Evolutionary conservation across 2,888 invertebrate species (phyloP).

Genomic region (Pyralis farinalis): DNA sequence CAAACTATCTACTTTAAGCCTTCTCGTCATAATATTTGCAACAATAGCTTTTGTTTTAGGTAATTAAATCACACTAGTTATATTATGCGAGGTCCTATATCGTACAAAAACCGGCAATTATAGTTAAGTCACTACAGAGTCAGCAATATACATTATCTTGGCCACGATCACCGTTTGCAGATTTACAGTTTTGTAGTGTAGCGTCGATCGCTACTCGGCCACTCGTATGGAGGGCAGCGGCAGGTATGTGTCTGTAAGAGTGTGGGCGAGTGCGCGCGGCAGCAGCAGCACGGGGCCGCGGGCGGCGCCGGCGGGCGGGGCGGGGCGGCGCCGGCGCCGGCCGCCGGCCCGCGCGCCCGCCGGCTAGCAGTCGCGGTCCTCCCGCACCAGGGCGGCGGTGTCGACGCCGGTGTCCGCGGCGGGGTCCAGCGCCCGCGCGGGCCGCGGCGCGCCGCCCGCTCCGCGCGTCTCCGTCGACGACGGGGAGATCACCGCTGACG

Average conservation of each 20-base stretch:
- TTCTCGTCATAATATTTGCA: too few species aligned
- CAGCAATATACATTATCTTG: too few species aligned
- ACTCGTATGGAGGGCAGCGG: slow-evolving; percentile 2
- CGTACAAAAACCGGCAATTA: too few species aligned
- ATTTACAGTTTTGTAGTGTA: too few species aligned
- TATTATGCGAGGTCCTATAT: too few species aligned
- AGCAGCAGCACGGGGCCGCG: not conserved
- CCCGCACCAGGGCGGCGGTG: slow-evolving; percentile 94
- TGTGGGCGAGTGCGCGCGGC: not conserved
- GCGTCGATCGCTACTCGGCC: slow-evolving; percentile 1
- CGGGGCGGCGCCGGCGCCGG: slow-evolving; percentile 15
- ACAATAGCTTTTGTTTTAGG: too few species aligned
- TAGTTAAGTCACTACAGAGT: too few species aligned
- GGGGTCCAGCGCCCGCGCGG: slow-evolving; percentile 91
- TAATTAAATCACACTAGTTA: too few species aligned
- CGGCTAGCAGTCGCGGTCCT: slow-evolving; percentile 85
- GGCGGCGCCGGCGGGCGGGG: slow-evolving; percentile 11
- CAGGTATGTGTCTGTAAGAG: too few species aligned
- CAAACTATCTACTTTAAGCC: too few species aligned
- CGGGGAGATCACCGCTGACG: slow-evolving; percentile 89
- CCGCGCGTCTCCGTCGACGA: slow-evolving; percentile 90
- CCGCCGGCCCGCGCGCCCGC: slow-evolving; percentile 12
- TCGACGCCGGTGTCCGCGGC: slow-evolving; percentile 94
- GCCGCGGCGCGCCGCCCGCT: slow-evolving; percentile 84
- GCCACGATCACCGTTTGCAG: too few species aligned